These are phyloP conservation scores for Troides oblongomaculatus DNA, from an alignment of 2,888 invertebrate genomes.

Conservation along the genomic window DNA sequence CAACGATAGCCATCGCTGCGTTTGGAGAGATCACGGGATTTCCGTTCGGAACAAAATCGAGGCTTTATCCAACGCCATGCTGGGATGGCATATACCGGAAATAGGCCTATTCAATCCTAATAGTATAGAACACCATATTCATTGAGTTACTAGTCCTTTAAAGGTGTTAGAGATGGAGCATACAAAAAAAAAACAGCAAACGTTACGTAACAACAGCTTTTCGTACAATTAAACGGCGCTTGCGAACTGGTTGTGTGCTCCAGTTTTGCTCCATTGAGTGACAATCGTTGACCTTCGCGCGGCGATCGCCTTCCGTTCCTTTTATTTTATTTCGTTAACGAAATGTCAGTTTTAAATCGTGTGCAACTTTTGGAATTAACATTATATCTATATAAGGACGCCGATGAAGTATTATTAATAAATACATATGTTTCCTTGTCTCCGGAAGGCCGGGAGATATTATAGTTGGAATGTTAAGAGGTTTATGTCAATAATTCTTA, in stretches of 20 bases:
- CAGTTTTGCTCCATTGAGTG: constrained; percentile 19
- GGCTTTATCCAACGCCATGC: no score
- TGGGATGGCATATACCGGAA: no score
- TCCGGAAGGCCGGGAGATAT: no score
- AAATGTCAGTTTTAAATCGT: constrained; percentile 24
- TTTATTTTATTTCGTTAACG: constrained; percentile 19
- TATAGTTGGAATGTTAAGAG: no score
- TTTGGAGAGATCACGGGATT: no score
- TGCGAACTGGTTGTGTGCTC: constrained; percentile 23
- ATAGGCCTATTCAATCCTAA: no score
- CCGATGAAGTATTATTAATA: constrained; percentile 4
- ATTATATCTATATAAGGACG: constrained; percentile 15
- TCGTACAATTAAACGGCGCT: constrained; percentile 16
- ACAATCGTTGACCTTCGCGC: constrained; percentile 20
- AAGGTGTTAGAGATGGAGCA: no score
- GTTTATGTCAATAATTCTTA: no score
- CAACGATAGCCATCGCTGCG: no score
- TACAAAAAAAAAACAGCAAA: background rate
- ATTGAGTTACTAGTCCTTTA: no score
- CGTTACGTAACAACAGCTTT: constrained; percentile 2
- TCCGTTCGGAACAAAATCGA: no score
- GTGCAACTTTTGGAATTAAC: constrained; percentile 15
- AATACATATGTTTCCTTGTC: background rate
- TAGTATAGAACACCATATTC: no score
- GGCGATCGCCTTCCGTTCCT: constrained; percentile 5